Evolutionary conservation across 2,888 invertebrate genomes (phyloP).

Genomic region (Beris morrisii): DNA sequence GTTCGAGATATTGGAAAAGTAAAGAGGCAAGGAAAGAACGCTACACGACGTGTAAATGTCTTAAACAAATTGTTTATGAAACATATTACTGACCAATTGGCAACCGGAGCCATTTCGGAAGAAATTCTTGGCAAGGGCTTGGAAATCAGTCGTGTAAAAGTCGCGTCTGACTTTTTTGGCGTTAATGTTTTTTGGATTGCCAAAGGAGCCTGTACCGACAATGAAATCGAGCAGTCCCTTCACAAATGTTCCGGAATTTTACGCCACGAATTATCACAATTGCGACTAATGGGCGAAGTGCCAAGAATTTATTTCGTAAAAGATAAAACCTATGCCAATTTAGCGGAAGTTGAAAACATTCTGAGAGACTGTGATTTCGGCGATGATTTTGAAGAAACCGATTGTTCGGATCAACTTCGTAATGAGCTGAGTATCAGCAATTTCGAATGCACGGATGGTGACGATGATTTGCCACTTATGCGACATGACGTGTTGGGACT

Average conservation of each 20-base stretch:
- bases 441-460: constrained; percentile 37
- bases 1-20: constrained; percentile 51
- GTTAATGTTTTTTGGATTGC: constrained; percentile 76
- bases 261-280: constrained; percentile 71
- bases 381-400: constrained; percentile 55
- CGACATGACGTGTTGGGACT: constrained; percentile 71
- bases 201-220: constrained; percentile 61
- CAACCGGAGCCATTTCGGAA: constrained; percentile 67
- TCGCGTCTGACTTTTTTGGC: constrained; percentile 66
- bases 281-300: constrained; percentile 73
- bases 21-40: constrained; percentile 60
- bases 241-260: constrained; percentile 62
- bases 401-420: background rate
- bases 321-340: constrained; percentile 62
- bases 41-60: constrained; percentile 64
- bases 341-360: constrained; percentile 64
- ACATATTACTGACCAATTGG: constrained; percentile 75
- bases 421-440: background rate
- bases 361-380: constrained; percentile 69
- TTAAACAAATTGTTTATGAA: constrained; percentile 82
- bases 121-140: constrained; percentile 67
- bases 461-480: constrained; percentile 65
- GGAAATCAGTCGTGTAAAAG: constrained; percentile 72
- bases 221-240: constrained; percentile 60
- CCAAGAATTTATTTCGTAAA: constrained; percentile 74